phyloP scores from a whole-genome alignment of 2,888 invertebrate species.

The Steinernema hermaphroditum region DNA sequence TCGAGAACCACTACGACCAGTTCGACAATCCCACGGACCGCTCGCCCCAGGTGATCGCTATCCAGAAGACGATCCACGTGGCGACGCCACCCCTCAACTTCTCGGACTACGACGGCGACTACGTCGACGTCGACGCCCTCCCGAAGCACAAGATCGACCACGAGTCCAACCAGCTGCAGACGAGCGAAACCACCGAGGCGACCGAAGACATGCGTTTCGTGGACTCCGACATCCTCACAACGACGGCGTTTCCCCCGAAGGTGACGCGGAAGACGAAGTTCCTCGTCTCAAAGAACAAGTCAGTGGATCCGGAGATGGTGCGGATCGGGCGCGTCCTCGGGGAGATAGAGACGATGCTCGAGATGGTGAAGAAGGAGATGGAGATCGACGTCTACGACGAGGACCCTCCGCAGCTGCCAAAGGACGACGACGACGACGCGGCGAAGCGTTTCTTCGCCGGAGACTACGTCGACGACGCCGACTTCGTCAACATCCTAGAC shows the following conservation, averaged over 20 bases:
- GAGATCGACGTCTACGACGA: slow-evolving; percentile 27
- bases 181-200: not conserved
- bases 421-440: not conserved
- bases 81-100: not conserved
- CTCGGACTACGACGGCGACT: slow-evolving; percentile 13
- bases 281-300: not conserved
- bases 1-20: slow-evolving; percentile 18
- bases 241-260: not conserved
- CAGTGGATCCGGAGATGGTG: slow-evolving; percentile 12
- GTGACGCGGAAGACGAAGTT: slow-evolving; percentile 7
- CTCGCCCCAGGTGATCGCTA: slow-evolving; percentile 20
- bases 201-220: not conserved
- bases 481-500: slow-evolving; percentile 25
- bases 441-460: slow-evolving; percentile 6
- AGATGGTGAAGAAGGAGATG: slow-evolving; percentile 26
- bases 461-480: slow-evolving; percentile 6
- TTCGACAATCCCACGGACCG: slow-evolving; percentile 26
- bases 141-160: not conserved
- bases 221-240: slow-evolving; percentile 22
- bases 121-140: not conserved
- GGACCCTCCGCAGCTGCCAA: not conserved
- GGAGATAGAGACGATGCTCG: slow-evolving; percentile 6
- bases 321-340: slow-evolving; percentile 15
- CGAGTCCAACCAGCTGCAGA: not conserved
- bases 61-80: slow-evolving; percentile 21